These are phyloP conservation scores for Notoglanidium macrostoma DNA, from an alignment of 2,797 vertebrate genomes.

Conservation along the genomic window DNA sequence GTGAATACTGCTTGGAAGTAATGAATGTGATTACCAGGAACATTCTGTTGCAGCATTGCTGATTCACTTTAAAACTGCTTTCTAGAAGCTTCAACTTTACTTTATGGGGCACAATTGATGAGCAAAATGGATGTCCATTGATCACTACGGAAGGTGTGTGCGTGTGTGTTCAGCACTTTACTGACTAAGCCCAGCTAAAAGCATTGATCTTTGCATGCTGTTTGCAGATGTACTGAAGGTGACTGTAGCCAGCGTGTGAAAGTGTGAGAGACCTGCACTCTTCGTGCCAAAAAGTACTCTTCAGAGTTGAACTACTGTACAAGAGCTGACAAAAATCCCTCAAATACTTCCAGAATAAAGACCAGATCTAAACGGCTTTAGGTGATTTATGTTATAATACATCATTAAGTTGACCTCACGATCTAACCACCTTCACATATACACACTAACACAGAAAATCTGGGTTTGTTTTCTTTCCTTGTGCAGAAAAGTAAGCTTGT, in stretches of 20 bases:
- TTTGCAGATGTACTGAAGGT: constrained; percentile 32
- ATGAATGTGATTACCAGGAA: not conserved
- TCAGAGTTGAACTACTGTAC: not conserved
- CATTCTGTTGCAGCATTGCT: not conserved
- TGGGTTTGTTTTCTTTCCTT: constrained; percentile 62
- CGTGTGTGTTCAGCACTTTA: constrained; percentile 27
- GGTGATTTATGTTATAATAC: constrained; percentile 17
- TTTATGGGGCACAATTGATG: constrained; percentile 9
- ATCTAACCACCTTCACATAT: constrained; percentile 4
- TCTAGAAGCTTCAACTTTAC: constrained; percentile 18
- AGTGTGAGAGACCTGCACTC: not conserved
- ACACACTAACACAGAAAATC: constrained; percentile 12
- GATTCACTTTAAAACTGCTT: constrained; percentile 17
- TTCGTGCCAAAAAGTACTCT: constrained; percentile 1
- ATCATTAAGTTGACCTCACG: constrained; percentile 5
- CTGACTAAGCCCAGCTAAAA: constrained; percentile 40
- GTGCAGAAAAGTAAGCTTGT: constrained; percentile 62
- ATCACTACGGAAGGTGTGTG: constrained; percentile 33
- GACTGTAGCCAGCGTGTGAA: not conserved
- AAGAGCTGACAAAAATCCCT: constrained; percentile 5
- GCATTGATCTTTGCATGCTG: constrained; percentile 42
- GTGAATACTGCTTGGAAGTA: not conserved
- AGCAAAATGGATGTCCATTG: constrained; percentile 24
- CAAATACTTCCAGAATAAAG: constrained; percentile 12
- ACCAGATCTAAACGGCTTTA: not conserved